Evolutionary conservation across 2,797 vertebrate species (phyloP).

Genomic region (Acestrorhynchus altus): DNA sequence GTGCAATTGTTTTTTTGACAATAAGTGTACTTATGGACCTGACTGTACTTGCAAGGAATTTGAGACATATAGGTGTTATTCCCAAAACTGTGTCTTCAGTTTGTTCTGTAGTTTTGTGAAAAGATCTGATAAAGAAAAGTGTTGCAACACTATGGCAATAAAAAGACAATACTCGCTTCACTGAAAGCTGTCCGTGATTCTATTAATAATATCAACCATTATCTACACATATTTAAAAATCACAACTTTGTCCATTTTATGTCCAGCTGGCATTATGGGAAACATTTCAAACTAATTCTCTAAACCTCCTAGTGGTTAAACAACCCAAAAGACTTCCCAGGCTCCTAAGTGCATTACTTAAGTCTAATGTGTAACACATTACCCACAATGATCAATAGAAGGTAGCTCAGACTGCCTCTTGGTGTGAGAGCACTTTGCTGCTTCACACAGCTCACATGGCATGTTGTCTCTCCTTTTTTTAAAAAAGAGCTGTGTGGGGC

Average conservation of each 20-base stretch:
- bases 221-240: slow-evolving; percentile 11
- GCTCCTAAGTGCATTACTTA: not conserved
- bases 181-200: not conserved
- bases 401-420: not conserved
- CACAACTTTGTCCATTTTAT: not conserved
- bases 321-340: slow-evolving; percentile 7
- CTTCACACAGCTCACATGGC: not conserved
- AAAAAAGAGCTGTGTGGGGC: slow-evolving; percentile 35
- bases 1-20: no score
- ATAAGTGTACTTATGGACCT: not conserved
- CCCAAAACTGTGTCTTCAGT: not conserved
- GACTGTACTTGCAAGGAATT: not conserved
- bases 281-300: not conserved
- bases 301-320: slow-evolving; percentile 5
- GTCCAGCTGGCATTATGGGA: not conserved
- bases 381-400: slow-evolving; percentile 10
- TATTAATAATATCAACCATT: not conserved
- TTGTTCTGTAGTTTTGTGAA: not conserved
- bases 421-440: slow-evolving; percentile 1
- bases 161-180: slow-evolving; percentile 2
- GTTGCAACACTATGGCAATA: not conserved
- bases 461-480: not conserved
- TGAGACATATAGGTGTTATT: not conserved
- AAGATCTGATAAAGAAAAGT: not conserved
- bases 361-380: slow-evolving; percentile 12